phyloP scores from a whole-genome alignment of 2,113 vertebrate species.

The Bos javanicus region DNA sequence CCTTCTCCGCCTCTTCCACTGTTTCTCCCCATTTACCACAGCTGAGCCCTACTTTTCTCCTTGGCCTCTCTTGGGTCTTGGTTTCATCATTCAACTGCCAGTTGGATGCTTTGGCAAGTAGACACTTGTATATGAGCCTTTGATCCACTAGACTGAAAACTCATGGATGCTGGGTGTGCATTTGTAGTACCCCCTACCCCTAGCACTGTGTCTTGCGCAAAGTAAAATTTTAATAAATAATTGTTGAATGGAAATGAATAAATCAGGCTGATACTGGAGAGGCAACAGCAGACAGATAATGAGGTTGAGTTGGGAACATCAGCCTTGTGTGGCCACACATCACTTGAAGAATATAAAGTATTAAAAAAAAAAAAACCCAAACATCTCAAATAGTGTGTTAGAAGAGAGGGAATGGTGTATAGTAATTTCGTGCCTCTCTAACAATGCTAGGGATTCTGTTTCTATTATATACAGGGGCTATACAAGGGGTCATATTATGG shows the following conservation, averaged over 20 bases:
- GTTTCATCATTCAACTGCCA: background rate
- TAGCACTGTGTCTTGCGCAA: background rate
- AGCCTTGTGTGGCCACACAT: background rate
- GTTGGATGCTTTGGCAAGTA: background rate
- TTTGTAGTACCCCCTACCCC: background rate
- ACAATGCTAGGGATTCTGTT: background rate
- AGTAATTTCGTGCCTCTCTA: background rate
- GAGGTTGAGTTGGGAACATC: constrained; percentile 6
- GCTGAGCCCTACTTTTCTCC: background rate
- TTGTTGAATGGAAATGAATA: constrained; percentile 9
- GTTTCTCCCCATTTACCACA: background rate
- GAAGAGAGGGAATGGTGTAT: background rate
- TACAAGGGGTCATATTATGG: background rate
- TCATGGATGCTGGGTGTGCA: background rate
- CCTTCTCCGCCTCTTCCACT: background rate
- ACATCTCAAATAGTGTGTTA: background rate
- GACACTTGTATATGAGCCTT: background rate
- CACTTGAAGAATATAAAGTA: background rate
- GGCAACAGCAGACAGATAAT: background rate
- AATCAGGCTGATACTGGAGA: background rate
- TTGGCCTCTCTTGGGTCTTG: background rate
- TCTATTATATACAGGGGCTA: background rate
- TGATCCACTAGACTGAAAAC: background rate
- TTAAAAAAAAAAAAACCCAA: background rate
- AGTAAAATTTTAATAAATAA: constrained; percentile 8